Percentiles rank a stretch among this genome's conserved stretches.
Evolutionary conservation across 1,140 invertebrate species (phyloP).

Genomic region (Scylla paramamosain): DNA sequence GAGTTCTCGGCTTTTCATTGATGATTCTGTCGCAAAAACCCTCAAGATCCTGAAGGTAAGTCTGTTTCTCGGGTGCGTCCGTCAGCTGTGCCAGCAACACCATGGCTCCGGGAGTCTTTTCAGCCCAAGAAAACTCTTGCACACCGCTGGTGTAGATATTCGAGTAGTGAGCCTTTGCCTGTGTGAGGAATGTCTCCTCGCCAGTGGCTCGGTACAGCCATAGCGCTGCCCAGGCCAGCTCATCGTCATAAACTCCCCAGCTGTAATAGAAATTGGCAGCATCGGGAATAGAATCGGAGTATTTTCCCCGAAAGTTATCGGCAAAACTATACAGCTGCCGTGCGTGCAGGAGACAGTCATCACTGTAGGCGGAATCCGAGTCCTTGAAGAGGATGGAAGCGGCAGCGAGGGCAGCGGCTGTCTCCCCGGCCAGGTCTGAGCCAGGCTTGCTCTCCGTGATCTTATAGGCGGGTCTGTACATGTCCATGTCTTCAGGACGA

Average conservation of each 20-base stretch:
- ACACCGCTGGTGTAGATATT: conserved; percentile 80
- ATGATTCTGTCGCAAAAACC: conserved; percentile 72
- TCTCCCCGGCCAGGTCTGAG: conserved; percentile 80
- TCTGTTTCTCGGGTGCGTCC: not conserved
- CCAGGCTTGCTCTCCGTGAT: conserved; percentile 77
- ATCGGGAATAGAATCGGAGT: conserved; percentile 79
- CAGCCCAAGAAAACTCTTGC: conserved; percentile 60
- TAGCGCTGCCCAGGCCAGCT: conserved; percentile 84
- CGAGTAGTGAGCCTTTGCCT: conserved; percentile 80
- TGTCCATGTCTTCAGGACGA: conserved; percentile 80
- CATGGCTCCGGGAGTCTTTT: conserved; percentile 54
- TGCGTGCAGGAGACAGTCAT: conserved; percentile 78
- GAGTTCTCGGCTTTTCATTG: conserved; percentile 15
- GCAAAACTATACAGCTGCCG: conserved; percentile 80
- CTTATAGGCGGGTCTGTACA: conserved; percentile 79
- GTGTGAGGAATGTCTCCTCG: conserved; percentile 64
- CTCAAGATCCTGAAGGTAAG: not conserved
- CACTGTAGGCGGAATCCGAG: conserved; percentile 78
- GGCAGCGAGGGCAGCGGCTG: conserved; percentile 80
- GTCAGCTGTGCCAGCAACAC: not conserved
- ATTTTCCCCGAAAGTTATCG: conserved; percentile 79
- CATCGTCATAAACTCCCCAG: conserved; percentile 84
- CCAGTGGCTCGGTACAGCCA: conserved; percentile 84
- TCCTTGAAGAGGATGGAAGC: conserved; percentile 79
- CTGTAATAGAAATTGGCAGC: conserved; percentile 80